Evolutionary conservation across 2,113 vertebrate genomes (phyloP).

Genomic region (Oceanites oceanicus): DNA sequence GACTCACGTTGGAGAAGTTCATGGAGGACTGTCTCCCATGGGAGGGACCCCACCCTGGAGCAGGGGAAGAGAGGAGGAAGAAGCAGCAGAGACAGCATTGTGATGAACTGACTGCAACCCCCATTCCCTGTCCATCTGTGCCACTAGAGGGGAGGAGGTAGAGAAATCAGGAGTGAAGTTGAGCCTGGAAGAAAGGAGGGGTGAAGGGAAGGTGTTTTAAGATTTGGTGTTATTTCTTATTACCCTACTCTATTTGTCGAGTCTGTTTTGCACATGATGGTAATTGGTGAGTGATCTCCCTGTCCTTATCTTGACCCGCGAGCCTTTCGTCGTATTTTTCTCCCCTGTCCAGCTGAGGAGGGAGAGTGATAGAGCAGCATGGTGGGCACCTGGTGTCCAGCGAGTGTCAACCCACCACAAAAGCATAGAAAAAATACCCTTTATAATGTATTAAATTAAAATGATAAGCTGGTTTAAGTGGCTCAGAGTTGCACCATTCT

Average conservation of each 20-base stretch:
- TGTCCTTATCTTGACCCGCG: background rate
- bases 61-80: too few relatives aligned
- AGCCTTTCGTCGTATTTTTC: background rate
- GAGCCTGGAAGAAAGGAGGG: too few relatives aligned
- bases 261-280: background rate
- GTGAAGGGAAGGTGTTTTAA: background rate
- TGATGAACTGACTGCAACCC: too few relatives aligned
- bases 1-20: too few relatives aligned
- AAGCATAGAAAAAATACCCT: background rate
- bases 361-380: background rate
- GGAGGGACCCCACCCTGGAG: too few relatives aligned
- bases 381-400: background rate
- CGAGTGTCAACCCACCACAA: background rate
- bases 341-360: background rate
- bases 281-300: background rate
- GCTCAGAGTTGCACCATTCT: background rate
- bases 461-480: background rate
- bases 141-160: too few relatives aligned
- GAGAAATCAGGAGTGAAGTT: too few relatives aligned
- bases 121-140: too few relatives aligned
- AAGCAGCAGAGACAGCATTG: too few relatives aligned
- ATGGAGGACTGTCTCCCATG: too few relatives aligned
- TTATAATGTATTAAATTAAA: background rate
- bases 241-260: background rate
- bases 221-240: background rate